Evolutionary conservation across 2,113 vertebrate species (phyloP).

Genomic region (Sigmodon hispidus): DNA sequence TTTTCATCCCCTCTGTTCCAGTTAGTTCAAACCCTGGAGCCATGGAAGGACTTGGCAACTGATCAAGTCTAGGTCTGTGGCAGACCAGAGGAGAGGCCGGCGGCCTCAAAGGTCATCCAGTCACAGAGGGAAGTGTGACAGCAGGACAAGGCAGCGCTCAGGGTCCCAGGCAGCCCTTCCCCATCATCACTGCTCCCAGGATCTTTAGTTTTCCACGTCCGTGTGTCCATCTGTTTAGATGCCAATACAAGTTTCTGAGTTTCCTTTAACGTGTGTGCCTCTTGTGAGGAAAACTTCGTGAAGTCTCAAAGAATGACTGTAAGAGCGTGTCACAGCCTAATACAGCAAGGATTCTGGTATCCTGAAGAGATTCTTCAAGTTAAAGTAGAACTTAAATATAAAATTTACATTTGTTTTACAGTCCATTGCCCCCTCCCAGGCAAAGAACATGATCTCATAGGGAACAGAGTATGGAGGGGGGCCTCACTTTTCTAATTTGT

Average conservation of each 20-base stretch:
- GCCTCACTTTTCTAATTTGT: conserved; percentile 41
- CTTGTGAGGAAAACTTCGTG: neutral
- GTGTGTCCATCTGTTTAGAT: neutral
- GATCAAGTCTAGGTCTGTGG: neutral
- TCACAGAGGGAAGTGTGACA: neutral
- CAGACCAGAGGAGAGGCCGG: neutral
- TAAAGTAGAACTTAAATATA: conserved; percentile 52
- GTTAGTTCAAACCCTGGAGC: neutral
- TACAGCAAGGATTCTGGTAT: conserved; percentile 41
- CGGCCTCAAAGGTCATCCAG: neutral
- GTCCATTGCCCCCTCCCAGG: neutral
- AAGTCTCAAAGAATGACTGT: neutral
- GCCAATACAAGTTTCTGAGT: neutral
- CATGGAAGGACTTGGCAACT: neutral
- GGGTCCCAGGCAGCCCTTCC: neutral
- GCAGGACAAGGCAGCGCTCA: neutral
- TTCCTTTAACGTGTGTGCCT: neutral
- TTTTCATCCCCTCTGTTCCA: neutral
- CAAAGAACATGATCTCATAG: conserved; percentile 61
- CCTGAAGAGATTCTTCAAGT: conserved; percentile 45
- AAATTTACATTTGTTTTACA: conserved; percentile 52
- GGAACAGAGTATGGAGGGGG: neutral
- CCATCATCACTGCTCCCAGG: neutral
- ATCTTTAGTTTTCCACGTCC: neutral
- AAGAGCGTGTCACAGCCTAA: conserved; percentile 14